Percentiles rank a stretch among this genome's conserved stretches.
Conservation (phyloP, 2,113 vertebrate species). For the Hippocampus comes region DNA sequence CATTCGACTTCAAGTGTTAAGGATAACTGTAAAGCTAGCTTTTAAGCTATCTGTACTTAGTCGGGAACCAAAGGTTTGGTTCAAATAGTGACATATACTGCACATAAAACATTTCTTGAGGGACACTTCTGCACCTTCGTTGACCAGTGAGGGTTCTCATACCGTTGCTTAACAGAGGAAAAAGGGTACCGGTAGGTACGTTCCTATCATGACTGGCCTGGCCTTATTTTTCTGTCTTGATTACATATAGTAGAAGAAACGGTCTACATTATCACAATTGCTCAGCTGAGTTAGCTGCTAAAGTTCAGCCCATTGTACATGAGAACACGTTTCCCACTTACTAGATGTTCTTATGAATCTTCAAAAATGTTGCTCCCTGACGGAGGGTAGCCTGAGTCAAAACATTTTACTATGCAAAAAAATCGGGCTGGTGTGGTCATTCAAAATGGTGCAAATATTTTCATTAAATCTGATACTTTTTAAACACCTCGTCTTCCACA, state of each 20-base stretch:
- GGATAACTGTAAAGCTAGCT: slow-evolving; percentile 6
- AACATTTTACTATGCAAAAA: neutral
- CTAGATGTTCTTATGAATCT: neutral
- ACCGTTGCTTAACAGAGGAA: too few relatives aligned
- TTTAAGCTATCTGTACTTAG: neutral
- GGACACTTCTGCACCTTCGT: slow-evolving; percentile 4
- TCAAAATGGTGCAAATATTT: neutral
- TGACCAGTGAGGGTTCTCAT: neutral
- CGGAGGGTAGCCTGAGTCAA: neutral
- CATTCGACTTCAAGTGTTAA: neutral
- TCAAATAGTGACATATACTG: slow-evolving; percentile 39
- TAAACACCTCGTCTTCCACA: slow-evolving; percentile 17
- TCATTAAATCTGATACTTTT: neutral
- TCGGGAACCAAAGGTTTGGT: slow-evolving; percentile 74
- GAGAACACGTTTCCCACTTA: neutral
- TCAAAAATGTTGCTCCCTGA: neutral
- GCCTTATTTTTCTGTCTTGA: neutral
- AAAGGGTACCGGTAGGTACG: neutral
- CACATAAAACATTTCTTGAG: slow-evolving; percentile 22
- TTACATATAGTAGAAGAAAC: neutral
- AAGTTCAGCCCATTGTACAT: neutral
- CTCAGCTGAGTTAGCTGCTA: neutral
- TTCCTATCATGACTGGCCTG: neutral
- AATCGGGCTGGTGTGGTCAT: neutral
- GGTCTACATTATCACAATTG: neutral